Conservation (phyloP, 2,113 vertebrate genomes). For the Tauraco erythrolophus region DNA sequence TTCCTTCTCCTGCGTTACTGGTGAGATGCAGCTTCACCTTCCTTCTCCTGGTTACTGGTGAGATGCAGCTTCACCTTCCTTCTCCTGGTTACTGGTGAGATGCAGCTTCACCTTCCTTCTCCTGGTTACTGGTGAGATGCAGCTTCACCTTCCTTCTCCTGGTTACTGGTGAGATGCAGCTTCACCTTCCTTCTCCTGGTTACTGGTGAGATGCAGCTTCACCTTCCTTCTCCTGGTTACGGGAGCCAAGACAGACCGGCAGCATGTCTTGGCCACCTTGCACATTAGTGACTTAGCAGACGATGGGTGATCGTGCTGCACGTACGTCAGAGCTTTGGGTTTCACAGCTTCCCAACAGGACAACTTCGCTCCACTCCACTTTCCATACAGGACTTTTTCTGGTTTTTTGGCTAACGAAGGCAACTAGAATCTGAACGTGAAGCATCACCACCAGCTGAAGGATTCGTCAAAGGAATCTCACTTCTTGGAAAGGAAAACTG, state of each 20-base stretch:
- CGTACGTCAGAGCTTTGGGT: fast-evolving
- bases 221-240: too few species aligned
- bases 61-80: neutral
- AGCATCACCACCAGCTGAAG: neutral
- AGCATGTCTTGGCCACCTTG: neutral
- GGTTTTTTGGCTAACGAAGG: neutral
- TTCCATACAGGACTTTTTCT: neutral
- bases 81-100: neutral
- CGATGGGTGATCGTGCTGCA: fast-evolving
- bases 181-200: neutral
- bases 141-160: neutral
- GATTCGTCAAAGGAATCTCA: fast-evolving
- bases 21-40: neutral
- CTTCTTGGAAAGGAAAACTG: neutral
- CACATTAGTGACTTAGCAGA: neutral
- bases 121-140: neutral
- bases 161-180: neutral
- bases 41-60: neutral
- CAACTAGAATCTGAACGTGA: neutral
- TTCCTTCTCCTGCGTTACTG: neutral
- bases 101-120: neutral
- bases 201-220: neutral
- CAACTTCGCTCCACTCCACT: neutral
- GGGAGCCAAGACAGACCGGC: neutral
- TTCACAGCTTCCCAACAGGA: neutral